A percentile compares a stretch with the other conserved stretches of the same genome.
Evolutionary conservation across 2,797 vertebrate species (phyloP).

Genomic region (Mus minutoides): DNA sequence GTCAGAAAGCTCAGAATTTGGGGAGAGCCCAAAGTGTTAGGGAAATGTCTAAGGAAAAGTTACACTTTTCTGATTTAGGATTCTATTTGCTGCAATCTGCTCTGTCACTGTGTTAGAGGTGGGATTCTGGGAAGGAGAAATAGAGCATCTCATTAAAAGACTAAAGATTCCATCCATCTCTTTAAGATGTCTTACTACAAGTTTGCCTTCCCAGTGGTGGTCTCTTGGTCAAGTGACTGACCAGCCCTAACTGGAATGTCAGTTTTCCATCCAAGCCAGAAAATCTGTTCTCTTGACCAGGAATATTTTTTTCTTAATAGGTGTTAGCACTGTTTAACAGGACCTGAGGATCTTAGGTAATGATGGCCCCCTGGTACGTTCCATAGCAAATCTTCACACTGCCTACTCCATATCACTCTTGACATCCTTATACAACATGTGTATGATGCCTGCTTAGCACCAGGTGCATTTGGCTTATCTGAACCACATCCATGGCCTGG

Average conservation of each 20-base stretch:
- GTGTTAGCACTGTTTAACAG: fast-evolving
- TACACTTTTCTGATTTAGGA: not conserved
- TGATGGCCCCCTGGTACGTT: not conserved
- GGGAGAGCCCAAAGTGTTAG: too few species aligned
- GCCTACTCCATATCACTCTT: fast-evolving
- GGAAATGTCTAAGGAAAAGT: not conserved
- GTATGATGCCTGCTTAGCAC: fast-evolving
- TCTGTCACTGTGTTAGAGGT: not conserved
- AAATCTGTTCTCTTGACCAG: not conserved
- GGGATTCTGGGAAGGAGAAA: not conserved
- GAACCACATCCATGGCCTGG: fast-evolving
- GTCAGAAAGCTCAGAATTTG: not conserved
- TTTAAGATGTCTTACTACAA: not conserved
- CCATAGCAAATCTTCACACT: not conserved
- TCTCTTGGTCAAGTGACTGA: not conserved
- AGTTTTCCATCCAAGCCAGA: not conserved
- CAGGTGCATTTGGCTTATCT: not conserved
- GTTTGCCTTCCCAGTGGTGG: not conserved
- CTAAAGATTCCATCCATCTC: not conserved
- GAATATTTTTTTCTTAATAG: not conserved
- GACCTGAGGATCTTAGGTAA: not conserved
- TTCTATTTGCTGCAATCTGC: not conserved
- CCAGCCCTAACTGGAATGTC: not conserved
- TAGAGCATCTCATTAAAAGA: too few species aligned
- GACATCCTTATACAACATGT: fast-evolving